Base-by-base conservation (phyloP, 2,113 vertebrate genomes). In the Pithys albifrons region DNA sequence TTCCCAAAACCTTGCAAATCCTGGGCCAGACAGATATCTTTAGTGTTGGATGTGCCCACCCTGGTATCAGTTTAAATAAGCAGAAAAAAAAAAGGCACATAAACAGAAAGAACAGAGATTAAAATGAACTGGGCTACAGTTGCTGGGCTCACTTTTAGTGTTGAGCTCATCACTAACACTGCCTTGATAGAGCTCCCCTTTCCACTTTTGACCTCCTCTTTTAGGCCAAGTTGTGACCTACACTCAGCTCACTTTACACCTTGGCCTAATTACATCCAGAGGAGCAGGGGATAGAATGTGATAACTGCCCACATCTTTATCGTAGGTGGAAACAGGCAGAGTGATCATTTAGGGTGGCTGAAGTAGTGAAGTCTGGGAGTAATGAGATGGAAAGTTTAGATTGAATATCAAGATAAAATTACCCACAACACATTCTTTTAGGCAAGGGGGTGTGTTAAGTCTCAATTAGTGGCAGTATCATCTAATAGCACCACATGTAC, bases 371-470 rank as follows among this genome's bases (percentile, higher is more conserved):
- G 31, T 14, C 74, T 65, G 41, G 20, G 70, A 91, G 70, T 82
- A 96, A 96, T 91, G 80, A 96, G 62, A 89, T 81, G 86, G 83
- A 95, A 97, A 89, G 62, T 91, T 96, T 92, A 93, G 79, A 92
- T 43, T 82, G 70, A 89, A 52, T 87, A 93, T 89, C 27, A 62
- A 92, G 89, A 73, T 93, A 92, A 95, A 94, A 95, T 96, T 95
- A 91, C 75, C 76, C 82, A 77, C 35, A 84, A 74, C 77, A 75
- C 52, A 49, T 93, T 92, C 5, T 92, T 96, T 91, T 89, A 67
- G 65, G 73, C 45, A 89, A 64, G 28, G 39, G 57, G 88, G 41
- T 80, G 52, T 94, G 90, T 96, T 90, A 96, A 59, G 61, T 78
- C 96, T 96, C 90, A 92, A 87, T 96, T 91, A 96, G 61, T 31